Evolutionary conservation across 1,140 invertebrate species (phyloP), one percentile per base, ranked within the genome.

Genomic region (Eriosoma lanigerum): DNA sequence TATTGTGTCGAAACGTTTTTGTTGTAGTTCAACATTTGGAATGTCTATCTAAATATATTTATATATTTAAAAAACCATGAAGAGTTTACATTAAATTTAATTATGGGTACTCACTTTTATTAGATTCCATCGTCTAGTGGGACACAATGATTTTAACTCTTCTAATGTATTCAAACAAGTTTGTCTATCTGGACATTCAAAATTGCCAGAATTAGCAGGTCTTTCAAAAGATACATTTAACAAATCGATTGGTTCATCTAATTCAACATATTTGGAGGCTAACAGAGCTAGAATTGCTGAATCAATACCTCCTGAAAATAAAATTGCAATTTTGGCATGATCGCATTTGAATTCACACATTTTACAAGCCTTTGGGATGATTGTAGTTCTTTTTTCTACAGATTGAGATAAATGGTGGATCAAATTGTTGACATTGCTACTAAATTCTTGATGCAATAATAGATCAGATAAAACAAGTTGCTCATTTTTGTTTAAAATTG

Each of bases 291-390:
- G 86, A 83, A 98, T 89, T 38, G 94, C 91, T 62, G 96, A 98
- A 87, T 99, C 97, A 17, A 99, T 87, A 38, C 97, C 97, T 78
- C 97, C 97, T 83, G 96, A 98, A 88, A 98, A 99, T 83, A 98
- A 87, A 81, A 98, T 86, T 48, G 92, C 95, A 54, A 95, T 87
- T 86, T 92, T 92, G 24, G 93, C 88, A 87, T 97, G 95, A 72
- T 82, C 81, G 29, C 70, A 75, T 5, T 73, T 82, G 70, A 82
- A 82, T 19, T 81, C 84, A 84, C 92, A 94, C 58, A 87, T 85
- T 84, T 89, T 89, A 84, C 93, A 95, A 85, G 87, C 88, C 62
- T 88, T 86, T 24, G 92, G 90, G 81, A 92, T 91, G 83, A 87
- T 89, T 78, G 86, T 83, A 81, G 93, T 86, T 83, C 94, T 85